A percentile compares a stretch with the other conserved stretches of the same genome.
phyloP scores from a whole-genome alignment of 2,888 invertebrate genomes.

The Antitype chi region DNA sequence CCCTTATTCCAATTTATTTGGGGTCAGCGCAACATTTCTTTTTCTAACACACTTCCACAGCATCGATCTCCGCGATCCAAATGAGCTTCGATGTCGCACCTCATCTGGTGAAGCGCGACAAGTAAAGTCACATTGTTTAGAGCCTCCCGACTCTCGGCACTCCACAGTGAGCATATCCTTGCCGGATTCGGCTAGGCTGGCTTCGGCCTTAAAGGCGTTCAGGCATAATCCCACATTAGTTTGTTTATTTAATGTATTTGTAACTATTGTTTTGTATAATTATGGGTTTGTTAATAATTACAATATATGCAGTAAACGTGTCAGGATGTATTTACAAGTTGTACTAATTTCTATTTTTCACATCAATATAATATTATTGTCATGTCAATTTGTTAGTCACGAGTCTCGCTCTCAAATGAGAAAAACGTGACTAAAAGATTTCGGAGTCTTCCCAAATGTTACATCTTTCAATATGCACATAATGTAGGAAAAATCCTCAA shows the following conservation, averaged over 20 bases:
- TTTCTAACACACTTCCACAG: no score
- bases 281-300: background rate
- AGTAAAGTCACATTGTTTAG: conserved; percentile 84
- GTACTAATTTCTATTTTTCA: conserved; percentile 31
- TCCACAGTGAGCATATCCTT: no score
- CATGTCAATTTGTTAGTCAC: conserved; percentile 42
- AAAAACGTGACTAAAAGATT: conserved; percentile 36
- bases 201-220: conserved; percentile 83
- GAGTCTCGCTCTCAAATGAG: conserved; percentile 13
- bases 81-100: conserved; percentile 80
- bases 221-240: no score
- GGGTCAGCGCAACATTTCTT: no score
- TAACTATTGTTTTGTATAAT: background rate
- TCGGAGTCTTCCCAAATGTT: conserved; percentile 14
- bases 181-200: conserved; percentile 90
- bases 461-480: background rate
- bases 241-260: no score
- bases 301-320: conserved; percentile 1
- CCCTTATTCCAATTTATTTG: no score
- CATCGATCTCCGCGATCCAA: conserved; percentile 76
- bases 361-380: conserved; percentile 21
- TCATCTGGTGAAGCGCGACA: conserved; percentile 75
- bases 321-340: conserved; percentile 5
- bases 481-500: background rate
- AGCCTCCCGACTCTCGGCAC: conserved; percentile 86